These are phyloP conservation scores for Sarcophaga variegata DNA, from an alignment of 2,888 invertebrate genomes.

Conservation along the genomic window DNA sequence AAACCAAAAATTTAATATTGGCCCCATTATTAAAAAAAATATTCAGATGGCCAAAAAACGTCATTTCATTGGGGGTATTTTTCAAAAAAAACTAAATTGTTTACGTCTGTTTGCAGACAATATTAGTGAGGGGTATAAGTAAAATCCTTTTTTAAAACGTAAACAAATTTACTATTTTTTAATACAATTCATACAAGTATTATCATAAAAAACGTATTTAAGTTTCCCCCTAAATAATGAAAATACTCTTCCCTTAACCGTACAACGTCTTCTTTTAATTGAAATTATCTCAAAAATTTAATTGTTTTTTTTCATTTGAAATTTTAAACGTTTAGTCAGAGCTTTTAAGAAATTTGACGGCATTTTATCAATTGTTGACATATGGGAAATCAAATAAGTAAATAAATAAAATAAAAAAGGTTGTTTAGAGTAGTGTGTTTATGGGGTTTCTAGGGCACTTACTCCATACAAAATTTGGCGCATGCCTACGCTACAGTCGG, in stretches of 20 bases:
- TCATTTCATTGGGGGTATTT: conserved; percentile 7
- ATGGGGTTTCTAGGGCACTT: too few species aligned
- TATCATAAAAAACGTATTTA: too few species aligned
- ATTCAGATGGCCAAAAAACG: conserved; percentile 5
- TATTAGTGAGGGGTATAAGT: background rate
- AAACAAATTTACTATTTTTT: background rate
- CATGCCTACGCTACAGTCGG: too few species aligned
- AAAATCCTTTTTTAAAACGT: background rate
- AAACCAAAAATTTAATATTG: background rate
- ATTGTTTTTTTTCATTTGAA: background rate
- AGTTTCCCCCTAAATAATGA: too few species aligned
- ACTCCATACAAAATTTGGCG: too few species aligned
- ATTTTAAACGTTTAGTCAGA: background rate
- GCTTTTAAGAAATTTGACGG: background rate
- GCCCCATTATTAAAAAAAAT: background rate
- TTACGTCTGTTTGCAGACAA: background rate
- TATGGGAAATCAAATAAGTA: background rate
- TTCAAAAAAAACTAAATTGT: background rate
- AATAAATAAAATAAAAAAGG: too few species aligned
- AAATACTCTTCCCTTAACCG: too few species aligned
- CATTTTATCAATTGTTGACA: background rate
- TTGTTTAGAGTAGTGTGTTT: too few species aligned
- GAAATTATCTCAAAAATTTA: background rate
- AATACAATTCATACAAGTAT: too few species aligned
- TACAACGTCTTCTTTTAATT: too few species aligned